A percentile compares a stretch with the other conserved stretches of the same genome.
Conservation (phyloP, 2,113 vertebrate genomes). For the Cariama cristata region DNA sequence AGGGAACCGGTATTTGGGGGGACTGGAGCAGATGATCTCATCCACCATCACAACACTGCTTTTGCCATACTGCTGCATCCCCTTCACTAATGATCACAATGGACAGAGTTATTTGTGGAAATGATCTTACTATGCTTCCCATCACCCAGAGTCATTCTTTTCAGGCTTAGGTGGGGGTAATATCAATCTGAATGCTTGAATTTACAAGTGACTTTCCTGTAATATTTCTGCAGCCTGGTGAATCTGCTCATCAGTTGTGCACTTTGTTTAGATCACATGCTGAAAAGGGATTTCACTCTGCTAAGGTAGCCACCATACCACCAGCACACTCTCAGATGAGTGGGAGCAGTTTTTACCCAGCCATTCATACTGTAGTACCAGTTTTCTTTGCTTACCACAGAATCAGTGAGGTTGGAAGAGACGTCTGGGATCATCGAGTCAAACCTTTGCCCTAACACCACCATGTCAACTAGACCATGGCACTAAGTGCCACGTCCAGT, state of each 20-base stretch:
- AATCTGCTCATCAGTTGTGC: not conserved
- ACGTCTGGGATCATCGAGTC: too few species aligned
- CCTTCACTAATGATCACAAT: constrained; percentile 85
- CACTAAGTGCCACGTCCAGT: too few species aligned
- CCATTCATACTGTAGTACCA: not conserved
- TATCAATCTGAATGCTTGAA: not conserved
- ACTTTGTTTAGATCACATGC: not conserved
- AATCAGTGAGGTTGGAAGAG: too few species aligned
- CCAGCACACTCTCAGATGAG: not conserved
- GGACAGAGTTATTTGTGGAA: constrained; percentile 33
- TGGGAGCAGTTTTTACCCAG: not conserved
- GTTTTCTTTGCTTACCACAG: not conserved
- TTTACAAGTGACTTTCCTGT: not conserved
- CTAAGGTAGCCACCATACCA: not conserved
- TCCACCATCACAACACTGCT: constrained; percentile 95
- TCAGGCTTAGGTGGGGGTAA: not conserved
- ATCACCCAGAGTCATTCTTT: not conserved
- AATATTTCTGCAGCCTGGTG: not conserved
- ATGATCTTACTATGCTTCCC: not conserved
- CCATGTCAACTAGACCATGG: too few species aligned
- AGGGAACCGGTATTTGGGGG: constrained; percentile 92
- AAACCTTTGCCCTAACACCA: too few species aligned
- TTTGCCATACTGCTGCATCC: constrained; percentile 81
- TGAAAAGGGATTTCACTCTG: not conserved
- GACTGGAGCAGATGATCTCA: constrained; percentile 93